Evolutionary conservation across 2,797 vertebrate genomes (phyloP), one percentile per base, ranked within the genome.

Genomic region (Coregonus ussuriensis): DNA sequence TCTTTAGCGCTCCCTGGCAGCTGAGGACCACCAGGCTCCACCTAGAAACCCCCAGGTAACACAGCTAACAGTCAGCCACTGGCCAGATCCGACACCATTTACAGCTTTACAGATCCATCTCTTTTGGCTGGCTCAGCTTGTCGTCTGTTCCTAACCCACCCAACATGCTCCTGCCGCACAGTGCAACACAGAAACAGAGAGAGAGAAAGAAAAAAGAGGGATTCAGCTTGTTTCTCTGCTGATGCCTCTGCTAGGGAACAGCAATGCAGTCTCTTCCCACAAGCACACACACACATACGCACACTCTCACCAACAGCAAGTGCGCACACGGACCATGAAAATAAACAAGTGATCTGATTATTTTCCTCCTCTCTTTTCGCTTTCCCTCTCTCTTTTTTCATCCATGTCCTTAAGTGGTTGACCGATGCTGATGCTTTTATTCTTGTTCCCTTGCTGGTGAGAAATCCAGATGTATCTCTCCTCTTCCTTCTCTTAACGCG

Each of bases 241-340:
- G 54, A 62, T 56, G 65, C 74, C 80, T 62, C 72, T 83, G 88
- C 81, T 88, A 79, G 82, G 85, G 85, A 79, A 76, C 93, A 93
- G 94, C 94, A 95, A 92, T 95, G 95, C 95, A 91, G 95, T 91
- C 89, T 91, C 90, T 91, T 85, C 79, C 82, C 76, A 69, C 72
- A 76, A 56, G 66, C 75, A 78, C 76, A n/a, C 76, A 53, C 63
- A 53, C 63, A 84, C 82, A 76, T 85, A 81, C 80, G 78, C 71
- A 78, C 77, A 41, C 53, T 69, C 85, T 88, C 78, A 78, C 78
- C 82, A 78, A 80, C 85, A 86, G 87, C 84, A 47, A 37, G 31
- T 68, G 66, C 33, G 66, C 33, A 79, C 84, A 82, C 79, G 85
- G 72, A 84, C 85, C 86, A 86, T 74, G 75, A 85, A 89, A 89